A percentile compares a stretch with the other conserved stretches of the same genome.
phyloP scores from a whole-genome alignment of 1,140 invertebrate genomes.

The Odontomachus brunneus region DNA sequence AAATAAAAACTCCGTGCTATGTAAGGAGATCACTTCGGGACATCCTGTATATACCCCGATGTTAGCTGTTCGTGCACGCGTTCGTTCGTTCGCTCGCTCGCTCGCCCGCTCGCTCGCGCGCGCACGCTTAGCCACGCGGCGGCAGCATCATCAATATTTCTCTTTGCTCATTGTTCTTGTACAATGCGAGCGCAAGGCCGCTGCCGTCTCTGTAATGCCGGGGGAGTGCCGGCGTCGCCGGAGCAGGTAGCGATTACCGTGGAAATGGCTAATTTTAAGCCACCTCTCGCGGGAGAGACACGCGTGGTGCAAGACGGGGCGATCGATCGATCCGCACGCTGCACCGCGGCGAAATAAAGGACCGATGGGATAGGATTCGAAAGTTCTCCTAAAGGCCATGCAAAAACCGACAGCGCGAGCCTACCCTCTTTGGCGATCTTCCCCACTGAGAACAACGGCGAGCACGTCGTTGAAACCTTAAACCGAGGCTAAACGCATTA shows the following conservation, averaged over 20 bases:
- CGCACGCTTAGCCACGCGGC: constrained; percentile 76
- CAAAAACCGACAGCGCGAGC: neutral
- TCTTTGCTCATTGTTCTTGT: constrained; percentile 85
- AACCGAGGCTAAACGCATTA: too few relatives aligned
- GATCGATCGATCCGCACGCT: constrained; percentile 31
- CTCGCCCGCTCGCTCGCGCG: constrained; percentile 63
- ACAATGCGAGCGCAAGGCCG: constrained; percentile 77
- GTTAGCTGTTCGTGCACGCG: constrained; percentile 38
- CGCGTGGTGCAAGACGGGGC: constrained; percentile 48
- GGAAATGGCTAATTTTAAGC: constrained; percentile 73
- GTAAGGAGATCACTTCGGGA: constrained; percentile 37
- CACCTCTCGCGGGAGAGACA: constrained; percentile 53
- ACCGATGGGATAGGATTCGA: constrained; percentile 23
- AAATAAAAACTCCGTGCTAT: constrained; percentile 20
- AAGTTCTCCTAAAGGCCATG: constrained; percentile 3
- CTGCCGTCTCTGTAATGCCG: constrained; percentile 72
- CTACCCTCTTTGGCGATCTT: neutral
- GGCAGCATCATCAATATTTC: constrained; percentile 83
- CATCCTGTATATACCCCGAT: constrained; percentile 42
- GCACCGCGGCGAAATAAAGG: constrained; percentile 31
- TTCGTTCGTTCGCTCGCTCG: constrained; percentile 35
- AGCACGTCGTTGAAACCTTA: neutral
- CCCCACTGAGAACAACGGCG: neutral
- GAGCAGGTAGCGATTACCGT: constrained; percentile 69
- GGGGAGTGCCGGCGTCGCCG: constrained; percentile 62